Conservation (phyloP, 2,888 invertebrate species). For the Phytoseiulus persimilis region DNA sequence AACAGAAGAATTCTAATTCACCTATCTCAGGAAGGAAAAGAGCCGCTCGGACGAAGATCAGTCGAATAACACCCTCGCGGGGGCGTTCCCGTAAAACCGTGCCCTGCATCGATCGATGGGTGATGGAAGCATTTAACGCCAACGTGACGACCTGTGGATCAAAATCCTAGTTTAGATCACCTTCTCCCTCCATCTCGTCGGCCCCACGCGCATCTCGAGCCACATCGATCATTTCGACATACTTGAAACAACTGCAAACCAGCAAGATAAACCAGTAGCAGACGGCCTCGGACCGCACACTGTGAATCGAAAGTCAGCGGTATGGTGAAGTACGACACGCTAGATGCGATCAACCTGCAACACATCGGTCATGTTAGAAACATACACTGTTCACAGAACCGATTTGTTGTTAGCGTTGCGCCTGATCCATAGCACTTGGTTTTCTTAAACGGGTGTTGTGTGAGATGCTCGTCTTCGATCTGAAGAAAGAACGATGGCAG, state of each 20-base stretch:
- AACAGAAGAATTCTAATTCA: too few species aligned
- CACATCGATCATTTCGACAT: not conserved
- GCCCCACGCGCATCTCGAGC: too few species aligned
- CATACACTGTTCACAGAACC: too few species aligned
- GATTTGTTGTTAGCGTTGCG: too few species aligned
- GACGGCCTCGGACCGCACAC: not conserved
- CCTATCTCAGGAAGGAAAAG: constrained; percentile 24
- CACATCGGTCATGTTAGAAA: too few species aligned
- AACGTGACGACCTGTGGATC: not conserved
- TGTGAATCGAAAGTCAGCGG: constrained; percentile 6
- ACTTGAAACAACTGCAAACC: constrained; percentile 27
- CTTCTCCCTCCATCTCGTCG: not conserved
- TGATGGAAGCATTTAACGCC: not conserved
- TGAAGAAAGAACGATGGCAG: too few species aligned
- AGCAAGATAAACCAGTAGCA: not conserved
- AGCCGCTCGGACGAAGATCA: not conserved
- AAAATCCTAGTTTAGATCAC: not conserved
- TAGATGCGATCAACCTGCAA: constrained; percentile 9
- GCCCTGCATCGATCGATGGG: constrained; percentile 21
- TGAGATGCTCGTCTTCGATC: too few species aligned
- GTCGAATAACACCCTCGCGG: constrained; percentile 6
- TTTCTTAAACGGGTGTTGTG: too few species aligned
- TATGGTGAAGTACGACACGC: constrained; percentile 1
- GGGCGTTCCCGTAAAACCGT: constrained; percentile 21
- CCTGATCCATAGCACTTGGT: too few species aligned